These are phyloP conservation scores for Drosophila incognita DNA, from an alignment of 2,888 invertebrate species.

Conservation along the genomic window DNA sequence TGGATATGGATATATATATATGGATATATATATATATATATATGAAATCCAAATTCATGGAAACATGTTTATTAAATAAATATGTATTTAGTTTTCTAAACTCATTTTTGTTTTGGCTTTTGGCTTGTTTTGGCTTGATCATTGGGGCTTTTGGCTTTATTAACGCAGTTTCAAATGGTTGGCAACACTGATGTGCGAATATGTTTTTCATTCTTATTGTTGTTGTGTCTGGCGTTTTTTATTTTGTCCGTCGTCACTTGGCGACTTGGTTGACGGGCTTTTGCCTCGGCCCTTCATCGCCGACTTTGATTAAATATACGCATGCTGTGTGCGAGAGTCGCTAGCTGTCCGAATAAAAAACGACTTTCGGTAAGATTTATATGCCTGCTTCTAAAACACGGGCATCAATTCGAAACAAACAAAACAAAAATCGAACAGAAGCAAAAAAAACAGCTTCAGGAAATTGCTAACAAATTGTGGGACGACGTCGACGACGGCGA, in stretches of 20 bases:
- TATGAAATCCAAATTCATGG: neutral
- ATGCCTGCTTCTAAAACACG: slow-evolving; percentile 9
- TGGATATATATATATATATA: neutral
- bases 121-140: neutral
- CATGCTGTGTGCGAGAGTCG: slow-evolving; percentile 1
- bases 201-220: neutral
- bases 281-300: neutral
- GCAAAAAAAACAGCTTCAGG: neutral
- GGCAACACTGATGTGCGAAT: slow-evolving; percentile 1
- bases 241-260: slow-evolving; percentile 23
- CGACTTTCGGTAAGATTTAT: slow-evolving; percentile 38
- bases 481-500: neutral
- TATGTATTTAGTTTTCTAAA: neutral
- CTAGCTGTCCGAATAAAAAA: slow-evolving; percentile 31
- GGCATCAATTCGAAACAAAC: slow-evolving; percentile 8
- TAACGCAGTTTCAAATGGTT: neutral
- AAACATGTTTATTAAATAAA: neutral
- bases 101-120: neutral
- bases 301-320: slow-evolving; percentile 45
- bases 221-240: neutral
- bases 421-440: neutral
- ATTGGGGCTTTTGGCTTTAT: neutral
- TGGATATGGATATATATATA: neutral
- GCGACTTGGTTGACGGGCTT: slow-evolving; percentile 1
- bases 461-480: slow-evolving; percentile 20